A percentile compares a stretch with the other conserved stretches of the same genome.
Conservation (phyloP, 1,140 invertebrate genomes). For the Anastrepha obliqua region DNA sequence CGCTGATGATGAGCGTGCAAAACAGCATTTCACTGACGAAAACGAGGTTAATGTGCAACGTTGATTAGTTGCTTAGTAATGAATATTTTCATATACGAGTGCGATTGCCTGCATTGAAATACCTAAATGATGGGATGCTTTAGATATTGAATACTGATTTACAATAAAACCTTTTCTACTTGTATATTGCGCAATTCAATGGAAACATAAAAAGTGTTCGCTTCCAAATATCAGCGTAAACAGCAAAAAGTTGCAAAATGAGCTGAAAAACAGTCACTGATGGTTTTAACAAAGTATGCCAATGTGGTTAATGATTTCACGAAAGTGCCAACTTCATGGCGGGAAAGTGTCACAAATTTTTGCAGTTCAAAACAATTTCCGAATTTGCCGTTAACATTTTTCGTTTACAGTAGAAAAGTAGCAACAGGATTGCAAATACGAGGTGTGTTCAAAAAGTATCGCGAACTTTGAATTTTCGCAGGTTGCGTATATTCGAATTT, state of each 20-base stretch:
- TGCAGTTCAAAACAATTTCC: too few relatives aligned
- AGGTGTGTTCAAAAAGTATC: too few relatives aligned
- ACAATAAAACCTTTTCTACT: too few relatives aligned
- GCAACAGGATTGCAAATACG: too few relatives aligned
- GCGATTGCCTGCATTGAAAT: neutral
- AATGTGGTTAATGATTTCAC: neutral
- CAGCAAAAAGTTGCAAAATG: too few relatives aligned
- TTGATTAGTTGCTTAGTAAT: constrained; percentile 46
- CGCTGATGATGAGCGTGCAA: constrained; percentile 27
- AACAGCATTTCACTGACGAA: constrained; percentile 31
- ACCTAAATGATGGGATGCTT: neutral
- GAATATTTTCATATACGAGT: neutral
- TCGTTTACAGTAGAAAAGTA: too few relatives aligned
- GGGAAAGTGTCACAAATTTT: constrained; percentile 8
- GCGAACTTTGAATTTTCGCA: too few relatives aligned
- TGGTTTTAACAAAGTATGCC: neutral
- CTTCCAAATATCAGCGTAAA: too few relatives aligned
- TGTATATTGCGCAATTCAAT: too few relatives aligned
- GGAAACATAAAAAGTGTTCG: too few relatives aligned
- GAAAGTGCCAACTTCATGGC: neutral
- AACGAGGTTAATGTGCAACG: constrained; percentile 38
- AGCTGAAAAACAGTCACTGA: neutral
- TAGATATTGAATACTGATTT: constrained; percentile 22
- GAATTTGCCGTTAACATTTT: too few relatives aligned
- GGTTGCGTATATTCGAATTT: too few relatives aligned